Evolutionary conservation across 1,140 invertebrate genomes (phyloP).

Genomic region (Pentalonia nigronervosa): DNA sequence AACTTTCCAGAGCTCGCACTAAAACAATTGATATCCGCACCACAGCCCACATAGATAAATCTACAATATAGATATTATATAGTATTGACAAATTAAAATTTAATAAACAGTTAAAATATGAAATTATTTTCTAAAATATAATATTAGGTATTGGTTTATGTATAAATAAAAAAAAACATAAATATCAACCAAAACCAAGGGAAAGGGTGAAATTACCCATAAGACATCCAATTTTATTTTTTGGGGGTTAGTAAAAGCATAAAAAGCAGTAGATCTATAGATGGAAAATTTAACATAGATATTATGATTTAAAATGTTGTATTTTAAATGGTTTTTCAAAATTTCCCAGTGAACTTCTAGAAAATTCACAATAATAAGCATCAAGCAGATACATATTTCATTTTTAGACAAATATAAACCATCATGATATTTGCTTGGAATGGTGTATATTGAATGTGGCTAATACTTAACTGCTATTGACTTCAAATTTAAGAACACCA

Average conservation of each 20-base stretch:
- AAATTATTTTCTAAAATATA: background rate
- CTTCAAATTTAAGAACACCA: too few species aligned
- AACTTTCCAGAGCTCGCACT: constrained; percentile 69
- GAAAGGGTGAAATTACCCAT: background rate
- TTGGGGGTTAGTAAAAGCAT: background rate
- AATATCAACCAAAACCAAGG: background rate
- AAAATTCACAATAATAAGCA: background rate
- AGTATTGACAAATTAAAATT: constrained; percentile 60
- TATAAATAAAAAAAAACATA: background rate
- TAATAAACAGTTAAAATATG: background rate
- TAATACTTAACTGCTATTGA: too few species aligned
- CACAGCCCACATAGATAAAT: constrained; percentile 69
- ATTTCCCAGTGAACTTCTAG: background rate
- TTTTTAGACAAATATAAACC: background rate
- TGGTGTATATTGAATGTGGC: background rate
- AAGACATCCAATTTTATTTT: background rate
- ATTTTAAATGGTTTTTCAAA: background rate
- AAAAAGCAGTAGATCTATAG: background rate
- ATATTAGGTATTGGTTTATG: too few species aligned
- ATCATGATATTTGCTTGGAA: background rate
- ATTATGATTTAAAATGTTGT: background rate
- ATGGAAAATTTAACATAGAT: background rate
- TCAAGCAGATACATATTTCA: background rate
- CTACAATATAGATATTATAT: constrained; percentile 62
- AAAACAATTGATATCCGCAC: constrained; percentile 68